phyloP scores from a whole-genome alignment of 2,888 invertebrate species.

The Sinodicranocentrus sp. region DNA sequence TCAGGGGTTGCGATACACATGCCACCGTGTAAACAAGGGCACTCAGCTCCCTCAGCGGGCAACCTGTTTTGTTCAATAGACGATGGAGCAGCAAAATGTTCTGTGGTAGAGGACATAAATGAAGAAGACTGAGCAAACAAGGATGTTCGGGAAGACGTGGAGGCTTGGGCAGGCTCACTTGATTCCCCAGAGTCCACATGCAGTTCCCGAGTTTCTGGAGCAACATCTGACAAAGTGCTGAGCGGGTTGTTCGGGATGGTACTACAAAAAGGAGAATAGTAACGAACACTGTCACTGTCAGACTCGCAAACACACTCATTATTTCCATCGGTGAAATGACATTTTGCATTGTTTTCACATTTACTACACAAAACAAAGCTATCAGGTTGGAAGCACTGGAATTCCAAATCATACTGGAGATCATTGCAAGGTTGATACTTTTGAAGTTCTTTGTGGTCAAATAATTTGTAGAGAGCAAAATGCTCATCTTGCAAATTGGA shows the following conservation, averaged over 20 bases:
- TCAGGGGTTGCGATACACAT: not conserved
- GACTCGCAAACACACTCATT: slow-evolving; percentile 69
- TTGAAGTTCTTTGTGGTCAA: slow-evolving; percentile 48
- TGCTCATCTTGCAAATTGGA: slow-evolving; percentile 17
- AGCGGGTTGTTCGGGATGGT: not conserved
- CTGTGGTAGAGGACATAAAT: slow-evolving; percentile 33
- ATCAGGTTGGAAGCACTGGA: slow-evolving; percentile 70
- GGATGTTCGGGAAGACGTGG: slow-evolving; percentile 29
- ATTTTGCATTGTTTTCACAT: slow-evolving; percentile 58
- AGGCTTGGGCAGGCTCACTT: too few species aligned
- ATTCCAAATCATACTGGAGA: slow-evolving; percentile 55
- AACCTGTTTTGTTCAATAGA: slow-evolving; percentile 28
- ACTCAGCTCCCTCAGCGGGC: slow-evolving; percentile 9
- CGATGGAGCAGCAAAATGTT: slow-evolving; percentile 31
- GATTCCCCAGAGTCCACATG: not conserved
- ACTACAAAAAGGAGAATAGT: slow-evolving; percentile 25
- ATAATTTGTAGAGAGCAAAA: slow-evolving; percentile 10
- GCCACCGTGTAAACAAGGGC: slow-evolving; percentile 49
- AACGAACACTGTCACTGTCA: slow-evolving; percentile 20
- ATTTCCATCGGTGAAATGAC: slow-evolving; percentile 56
- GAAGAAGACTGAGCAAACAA: slow-evolving; percentile 26
- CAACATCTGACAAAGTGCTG: not conserved
- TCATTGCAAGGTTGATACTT: slow-evolving; percentile 67
- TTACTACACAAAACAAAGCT: slow-evolving; percentile 71
- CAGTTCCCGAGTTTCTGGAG: slow-evolving; percentile 33